Evolutionary conservation across 2,113 vertebrate genomes (phyloP), one percentile per base, ranked within the genome.

Genomic region (Stigmatopora nigra): DNA sequence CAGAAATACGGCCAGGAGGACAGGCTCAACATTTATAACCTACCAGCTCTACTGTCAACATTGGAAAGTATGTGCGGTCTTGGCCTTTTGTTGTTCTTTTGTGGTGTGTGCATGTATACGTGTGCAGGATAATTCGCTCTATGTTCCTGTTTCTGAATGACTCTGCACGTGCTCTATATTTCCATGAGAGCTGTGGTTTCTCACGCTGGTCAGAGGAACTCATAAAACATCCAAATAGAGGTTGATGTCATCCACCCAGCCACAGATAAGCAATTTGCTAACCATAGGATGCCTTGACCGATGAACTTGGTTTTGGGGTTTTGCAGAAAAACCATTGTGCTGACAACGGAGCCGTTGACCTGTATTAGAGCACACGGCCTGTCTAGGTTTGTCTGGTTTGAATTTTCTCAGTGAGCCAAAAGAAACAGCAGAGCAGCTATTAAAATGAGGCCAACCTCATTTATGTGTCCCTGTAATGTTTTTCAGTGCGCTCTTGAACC

Each of bases 381-480:
- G 51, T 68, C 63, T 65, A 62, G 44, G 45, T 70, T 69, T 66
- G 62, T 64, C 68, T 65, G 55, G 55, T 71, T 68, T 70, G 69
- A 79, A 73, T 63, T 75, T 68, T 74, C 69, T 68, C 19, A 46
- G 55, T 38, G 64, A 72, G 82, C 87, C 80, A 88, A 84, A 85
- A 74, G 75, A 86, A 87, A 88, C 84, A 81, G 81, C 75, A 72
- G 69, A 7, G 76, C 80, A 66, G 79, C 84, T 78, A 79, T 84
- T 83, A 83, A 83, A 78, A 79, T 22, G 59, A 45, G 69, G 72
- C 84, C 68, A 69, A 78, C 64, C 66, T 69, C 77, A 31, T 86
- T 86, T 84, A 84, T 86, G 82, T 83, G 81, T 55, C 62, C 69
- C 82, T 80, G 81, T 86, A 84, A 88, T 86, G 83, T 86, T 87